phyloP scores from a whole-genome alignment of 1,140 invertebrate species.

The Sweltsa coloradensis region DNA sequence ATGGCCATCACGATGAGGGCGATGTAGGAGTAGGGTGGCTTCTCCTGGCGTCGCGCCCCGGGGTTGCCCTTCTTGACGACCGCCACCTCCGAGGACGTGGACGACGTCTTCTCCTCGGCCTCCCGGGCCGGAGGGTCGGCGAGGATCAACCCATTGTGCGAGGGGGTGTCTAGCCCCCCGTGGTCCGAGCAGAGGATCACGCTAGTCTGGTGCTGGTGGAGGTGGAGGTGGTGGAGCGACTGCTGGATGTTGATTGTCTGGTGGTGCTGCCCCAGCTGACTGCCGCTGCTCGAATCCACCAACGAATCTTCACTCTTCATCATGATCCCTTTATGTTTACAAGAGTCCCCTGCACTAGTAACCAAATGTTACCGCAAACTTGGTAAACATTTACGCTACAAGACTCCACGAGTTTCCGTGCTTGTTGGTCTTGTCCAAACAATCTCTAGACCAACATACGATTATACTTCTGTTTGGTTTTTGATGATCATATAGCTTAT shows the following conservation, averaged over 20 bases:
- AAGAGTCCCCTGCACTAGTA: conserved; percentile 1
- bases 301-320: conserved; percentile 10
- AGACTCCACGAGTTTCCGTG: background rate
- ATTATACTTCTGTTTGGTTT: no score
- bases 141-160: background rate
- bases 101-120: no score
- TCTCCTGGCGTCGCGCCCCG: conserved; percentile 70
- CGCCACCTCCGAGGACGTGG: no score
- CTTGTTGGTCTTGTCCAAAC: conserved; percentile 9
- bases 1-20: conserved; percentile 97
- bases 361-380: conserved; percentile 5
- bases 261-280: conserved; percentile 4
- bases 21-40: conserved; percentile 94
- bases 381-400: conserved; percentile 13
- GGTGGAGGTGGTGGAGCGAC: conserved; percentile 12
- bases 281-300: conserved; percentile 5
- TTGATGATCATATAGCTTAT: conserved; percentile 3
- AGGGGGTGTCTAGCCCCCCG: background rate
- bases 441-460: no score
- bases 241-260: conserved; percentile 14
- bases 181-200: conserved; percentile 6
- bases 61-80: conserved; percentile 24
- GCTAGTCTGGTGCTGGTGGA: conserved; percentile 13
- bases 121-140: background rate
- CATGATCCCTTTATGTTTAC: conserved; percentile 4